Evolutionary conservation across 2,113 vertebrate species (phyloP), one percentile per base, ranked within the genome.

Genomic region (Notiomystis cincta): DNA sequence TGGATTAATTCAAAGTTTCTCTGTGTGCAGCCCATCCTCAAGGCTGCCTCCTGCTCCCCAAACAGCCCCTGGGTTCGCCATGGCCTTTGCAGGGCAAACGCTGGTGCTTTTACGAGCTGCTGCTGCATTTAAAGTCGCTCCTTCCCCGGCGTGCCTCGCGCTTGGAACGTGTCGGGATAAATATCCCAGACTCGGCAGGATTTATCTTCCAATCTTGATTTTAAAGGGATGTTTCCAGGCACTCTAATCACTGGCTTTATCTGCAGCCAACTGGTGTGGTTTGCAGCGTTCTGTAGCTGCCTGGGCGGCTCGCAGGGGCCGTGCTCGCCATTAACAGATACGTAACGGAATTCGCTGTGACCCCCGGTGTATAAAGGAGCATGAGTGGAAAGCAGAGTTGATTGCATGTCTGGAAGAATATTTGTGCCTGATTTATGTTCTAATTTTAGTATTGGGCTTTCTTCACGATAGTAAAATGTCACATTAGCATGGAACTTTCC

Each of bases 381-480:
- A 82, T 53, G 89, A 97, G 93, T 77, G 87, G 92, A 95, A 96
- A 88, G 95, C 88, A 31, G 64, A 89, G 96, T 73, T 97, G 97
- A 95, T 94, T 95, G 95, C 89, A 1, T n/a, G 95, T 97, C 97
- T 96, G 76, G 71, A 70, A 91, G 97, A 93, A 83, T 97, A 96
- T 97, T 95, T 95, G 95, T 94, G 94, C 93, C 97, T 98, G 97
- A 96, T 98, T 98, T 97, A 97, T 90, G 95, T 89, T 97, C 97
- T 97, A 87, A 96, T 97, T 98, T 98, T 93, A 94, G 97, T 60
- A 22, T 77, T 51, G 96, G 95, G 93, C 93, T 98, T 97, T 95
- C 95, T 97, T 97, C 40, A 54, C 72, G 75, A 45, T 81, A 89
- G 93, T 70, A 70, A 97, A 98, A 97, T 97, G 98, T 97, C 97